Base-by-base conservation (phyloP, 2,888 invertebrate species). In the Cataglyphis rosenhaueri region DNA sequence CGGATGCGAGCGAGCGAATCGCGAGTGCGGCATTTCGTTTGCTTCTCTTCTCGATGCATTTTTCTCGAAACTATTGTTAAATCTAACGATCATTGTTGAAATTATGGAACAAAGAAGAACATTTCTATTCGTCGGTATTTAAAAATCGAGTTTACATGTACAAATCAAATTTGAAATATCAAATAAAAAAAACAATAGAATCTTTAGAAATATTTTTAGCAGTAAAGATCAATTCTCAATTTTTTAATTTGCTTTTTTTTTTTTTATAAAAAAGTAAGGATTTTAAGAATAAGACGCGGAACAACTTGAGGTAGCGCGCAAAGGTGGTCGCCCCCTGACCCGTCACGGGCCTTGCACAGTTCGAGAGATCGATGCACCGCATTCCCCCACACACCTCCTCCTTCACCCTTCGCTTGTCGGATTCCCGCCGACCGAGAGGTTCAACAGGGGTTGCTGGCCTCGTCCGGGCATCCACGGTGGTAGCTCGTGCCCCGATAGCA, bases 401-500 rank as follows among this genome's bases (percentile, higher is more conserved):
- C 73, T 83, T 61, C 84, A 71, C 85, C 87, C 86, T 81, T 83
- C 38, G 87, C 89, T 84, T 35, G 87, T 84, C 87, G 81, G 87
- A 89, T 89, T 88, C 89, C 85, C 87, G 84, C 83, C 88, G 85
- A 81, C 87, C 88, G 86, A 88, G 90, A 92, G 92, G 93, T 93
- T 94, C 94, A 92, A 88, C 91, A 92, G 92, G 93, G 94, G 94
- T 94, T 92, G 92, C 92, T 93, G 93, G 91, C 93, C 94, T 92
- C 93, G 93, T 94, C 94, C 93, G 93, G 93, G 93, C 89, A 89
- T 88, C 87, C 88, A 82, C 83, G 89, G 82, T 70, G 74, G 78
- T 78, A 83, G 82, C 85, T 84, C 85, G 71, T 78, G 12, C 78
- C 32, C 62, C 85, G 64, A 84, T 85, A 81, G 79, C 81, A 74